Evolutionary conservation across 2,113 vertebrate genomes (phyloP).

Genomic region (Neolamprologus cancellatus): DNA sequence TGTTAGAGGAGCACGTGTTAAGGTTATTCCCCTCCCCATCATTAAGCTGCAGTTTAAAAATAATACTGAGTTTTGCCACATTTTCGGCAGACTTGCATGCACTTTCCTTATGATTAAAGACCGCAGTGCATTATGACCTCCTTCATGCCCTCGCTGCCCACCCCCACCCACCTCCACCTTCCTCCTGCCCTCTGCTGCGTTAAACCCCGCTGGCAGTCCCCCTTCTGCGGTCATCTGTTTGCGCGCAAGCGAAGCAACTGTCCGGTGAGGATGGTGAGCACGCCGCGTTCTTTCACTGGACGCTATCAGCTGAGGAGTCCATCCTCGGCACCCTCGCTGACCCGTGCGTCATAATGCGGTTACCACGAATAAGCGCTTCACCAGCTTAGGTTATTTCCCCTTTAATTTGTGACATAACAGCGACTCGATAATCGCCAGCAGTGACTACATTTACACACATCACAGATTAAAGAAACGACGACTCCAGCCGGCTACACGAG

Average conservation of each 20-base stretch:
- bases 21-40: background rate
- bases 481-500: background rate
- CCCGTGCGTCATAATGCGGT: slow-evolving; percentile 80
- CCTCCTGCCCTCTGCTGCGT: background rate
- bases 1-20: background rate
- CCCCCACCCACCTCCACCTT: background rate
- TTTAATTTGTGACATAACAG: slow-evolving; percentile 69
- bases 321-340: slow-evolving; percentile 40
- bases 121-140: slow-evolving; percentile 21
- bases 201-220: background rate
- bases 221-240: background rate
- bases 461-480: slow-evolving; percentile 14
- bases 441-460: slow-evolving; percentile 5
- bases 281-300: background rate
- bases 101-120: background rate
- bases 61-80: background rate
- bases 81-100: background rate
- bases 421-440: slow-evolving; percentile 23
- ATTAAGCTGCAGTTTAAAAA: background rate
- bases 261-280: background rate
- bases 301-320: slow-evolving; percentile 9
- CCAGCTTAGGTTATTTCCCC: slow-evolving; percentile 51
- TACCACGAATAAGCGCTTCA: slow-evolving; percentile 65
- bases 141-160: background rate
- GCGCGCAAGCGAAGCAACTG: background rate